A percentile compares a stretch with the other conserved stretches of the same genome.
Conservation (phyloP, 2,113 vertebrate genomes). For the Morone saxatilis region DNA sequence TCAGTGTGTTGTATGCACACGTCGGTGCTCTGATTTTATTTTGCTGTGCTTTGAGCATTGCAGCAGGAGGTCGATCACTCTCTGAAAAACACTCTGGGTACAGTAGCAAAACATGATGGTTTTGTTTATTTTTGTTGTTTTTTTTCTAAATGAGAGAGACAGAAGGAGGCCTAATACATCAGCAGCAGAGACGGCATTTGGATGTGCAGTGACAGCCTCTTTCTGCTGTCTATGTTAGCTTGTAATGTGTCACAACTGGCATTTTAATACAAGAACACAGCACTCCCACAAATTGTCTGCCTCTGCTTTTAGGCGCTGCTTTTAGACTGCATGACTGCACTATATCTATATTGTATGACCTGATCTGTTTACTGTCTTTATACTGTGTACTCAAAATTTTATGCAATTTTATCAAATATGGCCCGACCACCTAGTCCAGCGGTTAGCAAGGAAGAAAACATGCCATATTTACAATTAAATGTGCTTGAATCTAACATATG, state of each 20-base stretch:
- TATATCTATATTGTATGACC: neutral
- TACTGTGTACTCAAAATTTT: neutral
- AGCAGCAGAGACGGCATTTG: conserved; percentile 21
- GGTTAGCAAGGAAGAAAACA: neutral
- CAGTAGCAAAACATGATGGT: conserved; percentile 26
- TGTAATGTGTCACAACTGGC: conserved; percentile 37
- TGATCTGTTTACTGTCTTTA: conserved; percentile 13
- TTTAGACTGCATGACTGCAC: neutral
- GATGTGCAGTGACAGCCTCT: conserved; percentile 40
- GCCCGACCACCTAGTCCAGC: neutral
- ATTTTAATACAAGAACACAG: conserved; percentile 23
- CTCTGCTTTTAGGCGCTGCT: neutral
- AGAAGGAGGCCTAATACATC: conserved; percentile 19
- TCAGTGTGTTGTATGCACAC: neutral
- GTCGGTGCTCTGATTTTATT: conserved; percentile 1
- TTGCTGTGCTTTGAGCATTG: neutral
- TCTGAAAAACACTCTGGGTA: conserved; percentile 53
- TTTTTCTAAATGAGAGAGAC: neutral
- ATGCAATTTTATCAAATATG: neutral
- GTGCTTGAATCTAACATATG: neutral
- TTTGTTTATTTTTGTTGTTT: neutral
- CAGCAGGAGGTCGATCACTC: conserved; percentile 57
- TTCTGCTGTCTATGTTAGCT: conserved; percentile 16
- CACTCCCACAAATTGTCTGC: conserved; percentile 27
- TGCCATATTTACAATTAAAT: neutral